Conservation (phyloP, 2,113 vertebrate genomes). For the Nycticryphes semicollaris region DNA sequence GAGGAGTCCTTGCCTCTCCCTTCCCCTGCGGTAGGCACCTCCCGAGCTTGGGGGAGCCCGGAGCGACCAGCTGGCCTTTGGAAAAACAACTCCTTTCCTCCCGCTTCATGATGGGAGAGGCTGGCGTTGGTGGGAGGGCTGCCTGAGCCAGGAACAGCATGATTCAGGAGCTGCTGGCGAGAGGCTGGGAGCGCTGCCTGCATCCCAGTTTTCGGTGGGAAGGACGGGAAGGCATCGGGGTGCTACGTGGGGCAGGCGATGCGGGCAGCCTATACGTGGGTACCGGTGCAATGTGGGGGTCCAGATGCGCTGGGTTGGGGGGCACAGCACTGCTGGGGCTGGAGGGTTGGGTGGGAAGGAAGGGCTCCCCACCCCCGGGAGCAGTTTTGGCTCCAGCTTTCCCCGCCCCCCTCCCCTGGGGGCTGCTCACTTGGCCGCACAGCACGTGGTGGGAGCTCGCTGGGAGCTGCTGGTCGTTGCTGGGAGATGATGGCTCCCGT, state of each 20-base stretch:
- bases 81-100: conserved; percentile 41
- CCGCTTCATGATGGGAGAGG: background rate
- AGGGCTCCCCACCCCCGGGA: background rate
- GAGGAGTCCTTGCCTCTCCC: background rate
- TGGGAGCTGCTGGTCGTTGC: background rate
- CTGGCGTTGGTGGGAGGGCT: conserved; percentile 57
- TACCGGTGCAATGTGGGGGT: background rate
- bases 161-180: conserved; percentile 58
- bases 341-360: background rate
- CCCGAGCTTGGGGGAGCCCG: background rate
- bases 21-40: background rate
- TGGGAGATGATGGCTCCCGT: background rate
- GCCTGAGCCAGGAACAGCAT: conserved; percentile 59
- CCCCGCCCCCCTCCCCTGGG: rapidly evolving
- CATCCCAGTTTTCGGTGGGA: background rate
- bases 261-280: rapidly evolving
- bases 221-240: background rate
- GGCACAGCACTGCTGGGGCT: background rate
- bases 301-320: background rate
- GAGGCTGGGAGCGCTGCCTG: background rate
- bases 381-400: background rate
- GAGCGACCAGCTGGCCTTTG: conserved; percentile 52
- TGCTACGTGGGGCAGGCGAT: rapidly evolving
- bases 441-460: rapidly evolving
- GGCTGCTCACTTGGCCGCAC: rapidly evolving